Conservation (phyloP, 53 echinoderm and acorn worm species). For the Echinometra lucunter region DNA sequence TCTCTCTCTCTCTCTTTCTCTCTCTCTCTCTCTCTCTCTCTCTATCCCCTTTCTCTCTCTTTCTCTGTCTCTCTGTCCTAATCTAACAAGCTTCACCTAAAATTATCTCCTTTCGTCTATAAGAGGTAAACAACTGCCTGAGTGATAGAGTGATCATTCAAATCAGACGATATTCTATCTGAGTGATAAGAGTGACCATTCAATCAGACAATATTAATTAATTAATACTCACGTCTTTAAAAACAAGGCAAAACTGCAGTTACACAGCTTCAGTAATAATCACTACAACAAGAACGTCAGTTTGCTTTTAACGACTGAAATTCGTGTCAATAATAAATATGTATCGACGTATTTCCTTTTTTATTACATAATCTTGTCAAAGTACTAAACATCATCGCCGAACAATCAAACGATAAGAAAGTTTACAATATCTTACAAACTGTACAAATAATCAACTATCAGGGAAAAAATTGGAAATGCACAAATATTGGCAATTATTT, state of each 20-base stretch:
- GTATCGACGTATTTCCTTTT: conserved; percentile 52
- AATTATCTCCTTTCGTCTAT: too few relatives aligned
- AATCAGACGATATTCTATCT: not conserved
- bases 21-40: not conserved
- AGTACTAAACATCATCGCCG: conserved; percentile 65
- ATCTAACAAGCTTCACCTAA: not conserved
- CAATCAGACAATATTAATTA: too few relatives aligned
- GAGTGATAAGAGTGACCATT: not conserved
- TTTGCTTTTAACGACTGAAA: conserved; percentile 45
- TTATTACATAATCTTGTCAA: conserved; percentile 62
- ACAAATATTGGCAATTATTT: not conserved
- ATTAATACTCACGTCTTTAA: too few relatives aligned
- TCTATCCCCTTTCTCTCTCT: not conserved
- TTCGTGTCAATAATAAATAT: conserved; percentile 65
- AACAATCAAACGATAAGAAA: conserved; percentile 42
- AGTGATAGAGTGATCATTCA: too few relatives aligned
- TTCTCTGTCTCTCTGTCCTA: not conserved
- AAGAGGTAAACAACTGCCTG: too few relatives aligned
- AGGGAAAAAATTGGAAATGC: conserved; percentile 25
- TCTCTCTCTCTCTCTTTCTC: not conserved
- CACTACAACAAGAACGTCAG: not conserved
- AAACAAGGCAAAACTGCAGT: not conserved
- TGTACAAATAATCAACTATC: conserved; percentile 49
- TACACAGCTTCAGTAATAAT: not conserved
- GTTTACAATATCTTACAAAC: conserved; percentile 64